These are phyloP conservation scores for Parapsyche elsis DNA, from an alignment of 1,140 invertebrate species.

Conservation along the genomic window DNA sequence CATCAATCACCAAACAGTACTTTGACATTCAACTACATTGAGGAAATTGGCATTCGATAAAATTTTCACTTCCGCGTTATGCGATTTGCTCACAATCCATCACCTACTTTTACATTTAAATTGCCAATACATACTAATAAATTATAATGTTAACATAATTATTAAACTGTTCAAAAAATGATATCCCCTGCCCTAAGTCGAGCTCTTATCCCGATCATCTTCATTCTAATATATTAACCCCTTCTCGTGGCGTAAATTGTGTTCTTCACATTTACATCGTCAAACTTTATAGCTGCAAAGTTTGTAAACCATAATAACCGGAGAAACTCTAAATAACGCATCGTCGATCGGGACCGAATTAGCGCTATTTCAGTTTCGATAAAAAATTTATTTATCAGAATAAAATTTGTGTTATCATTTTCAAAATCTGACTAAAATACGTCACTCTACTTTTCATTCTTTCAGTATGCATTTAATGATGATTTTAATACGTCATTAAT, in stretches of 20 bases:
- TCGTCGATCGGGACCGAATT: background rate
- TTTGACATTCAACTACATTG: no score
- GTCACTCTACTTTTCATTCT: no score
- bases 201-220: constrained; percentile 43
- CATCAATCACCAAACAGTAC: no score
- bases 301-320: constrained; percentile 53
- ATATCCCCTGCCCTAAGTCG: background rate
- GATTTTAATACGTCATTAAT: no score
- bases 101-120: no score
- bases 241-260: constrained; percentile 55
- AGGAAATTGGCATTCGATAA: no score
- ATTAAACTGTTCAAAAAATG: constrained; percentile 5
- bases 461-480: no score
- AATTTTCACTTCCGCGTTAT: no score
- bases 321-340: constrained; percentile 25
- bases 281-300: constrained; percentile 54
- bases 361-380: background rate
- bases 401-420: no score
- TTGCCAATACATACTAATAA: no score
- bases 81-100: no score
- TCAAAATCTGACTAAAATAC: no score
- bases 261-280: constrained; percentile 56
- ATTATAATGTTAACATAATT: background rate
- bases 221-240: constrained; percentile 55
- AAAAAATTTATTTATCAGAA: background rate